Evolutionary conservation across 2,888 invertebrate genomes (phyloP).

Genomic region (Napeogenes sylphis): DNA sequence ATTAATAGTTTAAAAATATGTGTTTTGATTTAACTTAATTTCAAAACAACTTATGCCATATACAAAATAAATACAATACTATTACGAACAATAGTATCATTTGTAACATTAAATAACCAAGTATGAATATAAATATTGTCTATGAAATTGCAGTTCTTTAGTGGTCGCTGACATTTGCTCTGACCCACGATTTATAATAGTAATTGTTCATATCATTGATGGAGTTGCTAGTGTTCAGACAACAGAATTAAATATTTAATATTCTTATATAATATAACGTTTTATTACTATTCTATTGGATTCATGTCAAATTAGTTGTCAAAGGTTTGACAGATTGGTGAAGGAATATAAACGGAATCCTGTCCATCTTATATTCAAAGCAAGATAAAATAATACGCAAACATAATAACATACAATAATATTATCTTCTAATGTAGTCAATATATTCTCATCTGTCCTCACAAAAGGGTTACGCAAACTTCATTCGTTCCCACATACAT

Average conservation of each 20-base stretch:
- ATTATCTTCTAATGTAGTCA: background rate
- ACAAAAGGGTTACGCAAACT: background rate
- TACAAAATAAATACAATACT: background rate
- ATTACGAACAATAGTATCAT: constrained; percentile 19
- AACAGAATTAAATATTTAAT: too few species aligned
- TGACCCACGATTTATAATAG: constrained; percentile 36
- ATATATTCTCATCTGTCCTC: background rate
- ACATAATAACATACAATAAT: background rate
- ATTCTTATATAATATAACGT: too few species aligned
- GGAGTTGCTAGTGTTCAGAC: constrained; percentile 7
- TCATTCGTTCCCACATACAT: constrained; percentile 35
- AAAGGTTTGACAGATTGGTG: too few species aligned
- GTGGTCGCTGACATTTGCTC: constrained; percentile 40
- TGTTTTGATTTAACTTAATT: background rate
- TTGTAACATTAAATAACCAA: constrained; percentile 24
- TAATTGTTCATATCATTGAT: constrained; percentile 49
- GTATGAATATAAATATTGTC: constrained; percentile 12
- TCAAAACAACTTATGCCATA: background rate
- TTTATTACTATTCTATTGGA: too few species aligned
- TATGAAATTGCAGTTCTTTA: constrained; percentile 22
- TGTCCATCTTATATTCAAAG: background rate
- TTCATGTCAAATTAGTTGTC: too few species aligned
- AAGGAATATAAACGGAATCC: too few species aligned
- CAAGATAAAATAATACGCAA: constrained; percentile 6
- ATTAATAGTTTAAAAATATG: too few species aligned